These are phyloP conservation scores for Meganola albula DNA, from an alignment of 2,888 invertebrate species.

Conservation along the genomic window DNA sequence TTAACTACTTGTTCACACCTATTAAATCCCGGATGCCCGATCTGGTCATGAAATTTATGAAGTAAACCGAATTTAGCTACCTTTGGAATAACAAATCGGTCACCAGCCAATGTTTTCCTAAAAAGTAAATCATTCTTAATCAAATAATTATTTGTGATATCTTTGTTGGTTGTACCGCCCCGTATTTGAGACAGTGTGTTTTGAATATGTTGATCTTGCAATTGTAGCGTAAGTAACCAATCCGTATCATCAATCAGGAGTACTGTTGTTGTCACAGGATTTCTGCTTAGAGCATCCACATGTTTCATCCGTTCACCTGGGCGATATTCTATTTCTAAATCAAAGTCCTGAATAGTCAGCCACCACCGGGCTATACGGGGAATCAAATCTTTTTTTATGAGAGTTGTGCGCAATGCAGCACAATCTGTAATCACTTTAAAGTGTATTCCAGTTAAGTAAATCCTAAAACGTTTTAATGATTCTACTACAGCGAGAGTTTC, in stretches of 20 bases:
- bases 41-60: slow-evolving; percentile 5
- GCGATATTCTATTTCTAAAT: slow-evolving; percentile 4
- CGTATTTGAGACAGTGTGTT: too few species aligned
- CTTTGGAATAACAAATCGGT: slow-evolving; percentile 4
- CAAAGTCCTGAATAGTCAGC: slow-evolving; percentile 4
- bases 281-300: slow-evolving; percentile 3
- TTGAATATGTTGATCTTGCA: too few species aligned
- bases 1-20: slow-evolving; percentile 23
- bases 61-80: not conserved
- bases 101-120: slow-evolving; percentile 1
- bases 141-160: not conserved
- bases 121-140: not conserved
- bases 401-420: slow-evolving; percentile 2
- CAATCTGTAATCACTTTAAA: slow-evolving; percentile 4
- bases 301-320: slow-evolving; percentile 2
- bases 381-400: slow-evolving; percentile 1
- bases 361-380: slow-evolving; percentile 5
- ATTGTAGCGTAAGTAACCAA: slow-evolving; percentile 2
- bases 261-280: not conserved
- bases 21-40: not conserved
- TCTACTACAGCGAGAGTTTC: slow-evolving; percentile 5
- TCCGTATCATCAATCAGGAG: not conserved
- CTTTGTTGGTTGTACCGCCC: too few species aligned
- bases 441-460: slow-evolving; percentile 1
- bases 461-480: slow-evolving; percentile 3